Percentiles rank a stretch among this genome's conserved stretches.
Conservation (phyloP, 2,797 vertebrate genomes). For the Sylvia borin region DNA sequence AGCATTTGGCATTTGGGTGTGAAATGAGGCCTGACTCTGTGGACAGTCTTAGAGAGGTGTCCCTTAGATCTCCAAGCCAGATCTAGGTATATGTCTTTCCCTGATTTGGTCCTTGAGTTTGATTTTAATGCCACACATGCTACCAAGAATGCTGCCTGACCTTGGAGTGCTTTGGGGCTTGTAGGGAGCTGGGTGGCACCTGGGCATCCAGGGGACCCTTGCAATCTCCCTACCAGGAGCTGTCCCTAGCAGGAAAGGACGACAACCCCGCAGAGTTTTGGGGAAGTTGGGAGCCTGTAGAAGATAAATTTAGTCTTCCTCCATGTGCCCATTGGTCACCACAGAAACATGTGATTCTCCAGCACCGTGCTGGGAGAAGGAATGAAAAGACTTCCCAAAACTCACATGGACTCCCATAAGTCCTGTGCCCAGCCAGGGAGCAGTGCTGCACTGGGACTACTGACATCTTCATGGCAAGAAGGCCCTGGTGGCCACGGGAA, state of each 20-base stretch:
- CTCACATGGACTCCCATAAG: background rate
- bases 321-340: background rate
- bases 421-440: background rate
- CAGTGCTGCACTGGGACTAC: accelerated
- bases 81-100: accelerated
- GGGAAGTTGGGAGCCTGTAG: background rate
- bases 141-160: background rate
- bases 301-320: slow-evolving; percentile 23
- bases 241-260: background rate
- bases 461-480: background rate
- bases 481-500: accelerated
- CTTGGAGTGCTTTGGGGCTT: accelerated
- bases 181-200: background rate
- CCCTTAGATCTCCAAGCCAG: background rate
- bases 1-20: background rate
- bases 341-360: background rate
- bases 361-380: accelerated
- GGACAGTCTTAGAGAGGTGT: background rate
- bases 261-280: background rate
- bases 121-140: accelerated
- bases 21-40: accelerated
- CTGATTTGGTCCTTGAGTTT: background rate
- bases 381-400: slow-evolving; percentile 41
- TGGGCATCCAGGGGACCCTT: background rate
- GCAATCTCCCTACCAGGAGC: background rate